A percentile compares a stretch with the other conserved stretches of the same genome.
Conservation (phyloP, 2,113 vertebrate species). For the Pipa parva region DNA sequence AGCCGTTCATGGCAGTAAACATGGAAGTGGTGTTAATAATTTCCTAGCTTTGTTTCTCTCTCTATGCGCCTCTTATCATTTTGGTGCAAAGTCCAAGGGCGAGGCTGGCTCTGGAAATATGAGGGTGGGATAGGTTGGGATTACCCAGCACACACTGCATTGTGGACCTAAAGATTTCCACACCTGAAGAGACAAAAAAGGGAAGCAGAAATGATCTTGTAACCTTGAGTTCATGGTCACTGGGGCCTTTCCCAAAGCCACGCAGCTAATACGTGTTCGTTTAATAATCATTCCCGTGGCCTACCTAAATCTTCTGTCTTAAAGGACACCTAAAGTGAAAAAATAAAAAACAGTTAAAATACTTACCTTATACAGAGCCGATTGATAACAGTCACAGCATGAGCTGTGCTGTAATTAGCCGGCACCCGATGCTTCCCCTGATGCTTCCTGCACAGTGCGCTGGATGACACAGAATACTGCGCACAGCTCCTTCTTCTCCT, state of each 20-base stretch:
- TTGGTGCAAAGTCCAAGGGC: conserved; percentile 64
- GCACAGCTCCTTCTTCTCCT: too few species aligned
- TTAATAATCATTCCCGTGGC: too few species aligned
- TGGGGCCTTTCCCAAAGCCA: not conserved
- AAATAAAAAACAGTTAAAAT: too few species aligned
- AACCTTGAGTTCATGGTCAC: not conserved
- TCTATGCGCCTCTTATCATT: conserved; percentile 58
- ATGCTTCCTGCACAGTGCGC: too few species aligned
- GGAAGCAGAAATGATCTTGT: not conserved
- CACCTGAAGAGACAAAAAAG: not conserved
- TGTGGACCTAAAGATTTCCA: conserved; percentile 6
- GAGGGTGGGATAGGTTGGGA: conserved; percentile 22
- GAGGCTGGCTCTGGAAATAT: conserved; percentile 25
- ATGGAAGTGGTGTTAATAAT: conserved; percentile 58
- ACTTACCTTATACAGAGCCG: too few species aligned
- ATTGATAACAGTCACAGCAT: too few species aligned
- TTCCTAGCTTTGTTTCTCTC: conserved; percentile 54
- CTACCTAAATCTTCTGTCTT: too few species aligned
- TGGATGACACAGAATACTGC: too few species aligned
- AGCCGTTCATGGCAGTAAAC: conserved; percentile 47
- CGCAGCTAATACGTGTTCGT: not conserved
- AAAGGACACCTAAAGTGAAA: too few species aligned
- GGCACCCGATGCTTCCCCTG: too few species aligned
- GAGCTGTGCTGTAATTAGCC: too few species aligned
- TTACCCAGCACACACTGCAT: conserved; percentile 47